A percentile compares a stretch with the other conserved stretches of the same genome.
Evolutionary conservation across 1,140 invertebrate genomes (phyloP).

Genomic region (Mamestra configurata): DNA sequence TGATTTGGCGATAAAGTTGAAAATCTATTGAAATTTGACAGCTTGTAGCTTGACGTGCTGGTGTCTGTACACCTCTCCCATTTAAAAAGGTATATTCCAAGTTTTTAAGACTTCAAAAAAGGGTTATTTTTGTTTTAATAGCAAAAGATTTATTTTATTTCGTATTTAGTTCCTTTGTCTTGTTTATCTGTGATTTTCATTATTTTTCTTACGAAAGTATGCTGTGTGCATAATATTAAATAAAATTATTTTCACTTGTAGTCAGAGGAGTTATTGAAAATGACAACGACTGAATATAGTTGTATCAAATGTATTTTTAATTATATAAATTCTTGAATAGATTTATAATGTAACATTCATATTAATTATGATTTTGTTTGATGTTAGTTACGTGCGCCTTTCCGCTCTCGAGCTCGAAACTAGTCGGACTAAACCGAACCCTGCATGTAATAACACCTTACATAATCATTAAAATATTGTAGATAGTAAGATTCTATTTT

Average conservation of each 20-base stretch:
- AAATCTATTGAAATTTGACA: too few species aligned
- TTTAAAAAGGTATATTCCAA: too few species aligned
- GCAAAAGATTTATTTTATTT: background rate
- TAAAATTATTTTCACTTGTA: background rate
- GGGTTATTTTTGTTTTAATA: too few species aligned
- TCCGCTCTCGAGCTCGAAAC: background rate
- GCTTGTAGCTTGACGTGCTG: too few species aligned
- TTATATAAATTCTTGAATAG: background rate
- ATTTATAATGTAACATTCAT: slow-evolving; percentile 5
- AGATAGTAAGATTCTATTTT: slow-evolving; percentile 31
- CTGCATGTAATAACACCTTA: background rate
- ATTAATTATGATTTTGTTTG: background rate
- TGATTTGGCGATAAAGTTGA: too few species aligned
- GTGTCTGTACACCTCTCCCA: too few species aligned
- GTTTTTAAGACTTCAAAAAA: too few species aligned
- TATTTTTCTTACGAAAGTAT: background rate
- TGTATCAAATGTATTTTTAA: slow-evolving; percentile 33
- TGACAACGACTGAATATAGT: slow-evolving; percentile 53
- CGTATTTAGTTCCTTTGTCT: background rate
- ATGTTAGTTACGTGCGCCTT: background rate
- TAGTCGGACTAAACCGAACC: background rate
- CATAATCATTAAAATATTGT: background rate
- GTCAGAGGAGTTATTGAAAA: slow-evolving; percentile 10
- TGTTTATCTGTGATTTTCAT: background rate
- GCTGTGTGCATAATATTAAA: background rate